A percentile compares a stretch with the other conserved stretches of the same genome.
Conservation (phyloP, 2,113 vertebrate genomes). For the Stigmatopora argus region DNA sequence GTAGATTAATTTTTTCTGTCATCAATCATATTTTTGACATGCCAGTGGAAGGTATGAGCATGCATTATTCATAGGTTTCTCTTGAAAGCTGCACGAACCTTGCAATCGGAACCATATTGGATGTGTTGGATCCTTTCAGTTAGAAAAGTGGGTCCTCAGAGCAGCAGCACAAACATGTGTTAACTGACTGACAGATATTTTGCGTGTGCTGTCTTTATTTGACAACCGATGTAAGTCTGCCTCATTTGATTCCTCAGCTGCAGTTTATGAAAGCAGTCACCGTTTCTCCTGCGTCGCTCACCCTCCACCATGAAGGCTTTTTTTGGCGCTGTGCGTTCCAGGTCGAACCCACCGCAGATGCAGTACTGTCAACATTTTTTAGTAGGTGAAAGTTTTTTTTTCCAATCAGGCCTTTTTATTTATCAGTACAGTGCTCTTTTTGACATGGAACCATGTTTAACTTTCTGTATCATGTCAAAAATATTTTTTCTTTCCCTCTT, state of each 20-base stretch:
- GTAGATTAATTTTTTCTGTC: constrained; percentile 50
- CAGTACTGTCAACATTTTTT: constrained; percentile 78
- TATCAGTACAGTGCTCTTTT: not conserved
- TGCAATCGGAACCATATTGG: constrained; percentile 58
- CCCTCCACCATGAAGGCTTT: constrained; percentile 82
- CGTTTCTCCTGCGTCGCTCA: constrained; percentile 47
- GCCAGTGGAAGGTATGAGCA: constrained; percentile 43
- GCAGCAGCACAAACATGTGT: constrained; percentile 9
- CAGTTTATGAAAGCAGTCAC: constrained; percentile 12
- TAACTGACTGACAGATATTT: constrained; percentile 32
- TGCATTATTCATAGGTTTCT: constrained; percentile 42
- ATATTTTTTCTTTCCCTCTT: not conserved
- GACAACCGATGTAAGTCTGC: constrained; percentile 16
- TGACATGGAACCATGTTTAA: not conserved
- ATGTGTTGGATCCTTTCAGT: constrained; percentile 18
- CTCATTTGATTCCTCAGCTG: constrained; percentile 22
- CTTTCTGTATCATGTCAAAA: not conserved
- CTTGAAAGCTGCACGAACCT: constrained; percentile 50
- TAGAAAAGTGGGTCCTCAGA: constrained; percentile 9
- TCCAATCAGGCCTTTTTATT: not conserved
- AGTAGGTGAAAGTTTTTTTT: constrained; percentile 65
- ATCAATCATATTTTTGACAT: constrained; percentile 68
- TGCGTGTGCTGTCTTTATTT: constrained; percentile 15
- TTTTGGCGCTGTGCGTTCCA: constrained; percentile 82
- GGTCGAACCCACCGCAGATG: constrained; percentile 63